Evolutionary conservation across 1,140 invertebrate genomes (phyloP).

Genomic region (Plutomurus gul): DNA sequence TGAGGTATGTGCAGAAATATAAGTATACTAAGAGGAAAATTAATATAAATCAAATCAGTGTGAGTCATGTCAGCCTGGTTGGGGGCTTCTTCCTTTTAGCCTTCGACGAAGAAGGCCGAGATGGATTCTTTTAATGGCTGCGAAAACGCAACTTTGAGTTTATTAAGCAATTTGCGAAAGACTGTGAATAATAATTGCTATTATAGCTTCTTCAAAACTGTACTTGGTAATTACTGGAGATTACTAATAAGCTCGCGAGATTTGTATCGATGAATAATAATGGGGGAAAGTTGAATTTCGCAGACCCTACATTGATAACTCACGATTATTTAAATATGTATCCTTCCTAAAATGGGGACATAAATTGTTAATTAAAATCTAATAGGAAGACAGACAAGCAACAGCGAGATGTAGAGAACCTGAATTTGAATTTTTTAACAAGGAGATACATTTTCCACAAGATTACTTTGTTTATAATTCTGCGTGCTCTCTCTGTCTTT

Average conservation of each 20-base stretch:
- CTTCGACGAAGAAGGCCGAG: too few species aligned
- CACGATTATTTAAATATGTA: constrained; percentile 21
- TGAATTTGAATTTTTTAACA: background rate
- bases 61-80: background rate
- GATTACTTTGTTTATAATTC: too few species aligned
- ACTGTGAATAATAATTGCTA: too few species aligned
- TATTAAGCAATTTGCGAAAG: background rate
- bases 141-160: background rate
- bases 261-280: too few species aligned
- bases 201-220: background rate
- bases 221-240: too few species aligned
- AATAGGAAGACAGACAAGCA: background rate
- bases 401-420: background rate
- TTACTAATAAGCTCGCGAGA: too few species aligned
- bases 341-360: background rate
- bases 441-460: background rate
- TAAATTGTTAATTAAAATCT: constrained; percentile 14
- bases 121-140: too few species aligned
- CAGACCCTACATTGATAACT: background rate
- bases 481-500: too few species aligned
- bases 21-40: background rate
- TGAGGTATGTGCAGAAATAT: background rate
- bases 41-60: background rate
- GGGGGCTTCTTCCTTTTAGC: background rate
- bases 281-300: background rate